A percentile compares a stretch with the other conserved stretches of the same genome.
Conservation (phyloP, 2,888 invertebrate genomes). For the Pogonocherus hispidulus region DNA sequence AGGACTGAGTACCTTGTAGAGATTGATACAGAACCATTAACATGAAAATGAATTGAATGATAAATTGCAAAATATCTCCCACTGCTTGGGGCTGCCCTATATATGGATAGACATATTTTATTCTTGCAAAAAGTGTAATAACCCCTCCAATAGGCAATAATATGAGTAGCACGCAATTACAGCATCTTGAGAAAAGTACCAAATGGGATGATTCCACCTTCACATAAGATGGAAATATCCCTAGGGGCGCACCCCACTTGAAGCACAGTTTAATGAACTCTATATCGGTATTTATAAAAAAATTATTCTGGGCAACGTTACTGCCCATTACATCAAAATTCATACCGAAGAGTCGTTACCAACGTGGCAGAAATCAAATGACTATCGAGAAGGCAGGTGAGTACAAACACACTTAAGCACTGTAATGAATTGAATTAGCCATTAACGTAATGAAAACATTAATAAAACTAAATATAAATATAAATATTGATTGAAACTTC, state of each 20-base stretch:
- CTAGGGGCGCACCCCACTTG: neutral
- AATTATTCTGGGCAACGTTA: no score
- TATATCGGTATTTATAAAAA: neutral
- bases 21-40: neutral
- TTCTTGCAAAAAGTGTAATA: neutral
- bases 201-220: neutral
- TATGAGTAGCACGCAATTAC: neutral
- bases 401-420: no score
- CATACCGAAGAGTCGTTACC: no score
- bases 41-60: neutral
- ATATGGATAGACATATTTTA: neutral
- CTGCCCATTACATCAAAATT: no score
- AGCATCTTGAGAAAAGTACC: neutral
- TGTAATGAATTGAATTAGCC: no score
- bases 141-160: neutral
- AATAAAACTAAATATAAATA: no score
- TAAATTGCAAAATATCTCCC: neutral
- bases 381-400: no score
- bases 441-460: no score
- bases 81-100: neutral
- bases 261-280: neutral
- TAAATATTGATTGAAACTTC: no score
- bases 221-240: neutral
- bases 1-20: neutral
- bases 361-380: no score